Evolutionary conservation across 2,888 invertebrate genomes (phyloP).

Genomic region (Acanthosepion pharaonis): DNA sequence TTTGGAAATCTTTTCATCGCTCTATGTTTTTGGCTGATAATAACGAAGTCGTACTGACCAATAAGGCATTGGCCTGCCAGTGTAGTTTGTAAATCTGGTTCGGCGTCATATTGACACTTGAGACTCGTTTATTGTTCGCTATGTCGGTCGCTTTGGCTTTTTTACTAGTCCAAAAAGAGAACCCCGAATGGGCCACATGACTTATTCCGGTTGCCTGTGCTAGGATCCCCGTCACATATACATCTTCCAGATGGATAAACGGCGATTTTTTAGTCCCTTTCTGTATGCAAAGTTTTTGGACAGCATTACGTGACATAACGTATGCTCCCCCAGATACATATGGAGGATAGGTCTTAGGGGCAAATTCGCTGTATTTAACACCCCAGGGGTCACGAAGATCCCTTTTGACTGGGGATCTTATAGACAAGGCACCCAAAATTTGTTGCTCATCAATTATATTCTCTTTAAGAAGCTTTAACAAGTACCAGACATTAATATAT

Average conservation of each 20-base stretch:
- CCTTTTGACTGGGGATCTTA: slow-evolving; percentile 54
- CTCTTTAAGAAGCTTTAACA: slow-evolving; percentile 51
- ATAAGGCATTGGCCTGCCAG: slow-evolving; percentile 48
- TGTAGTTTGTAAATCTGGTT: slow-evolving; percentile 52
- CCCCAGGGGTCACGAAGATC: slow-evolving; percentile 56
- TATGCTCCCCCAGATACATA: slow-evolving; percentile 58
- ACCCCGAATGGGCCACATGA: slow-evolving; percentile 53
- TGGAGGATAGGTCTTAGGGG: slow-evolving; percentile 52
- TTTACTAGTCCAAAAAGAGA: slow-evolving; percentile 55
- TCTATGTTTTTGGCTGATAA: neutral
- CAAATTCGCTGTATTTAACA: slow-evolving; percentile 53
- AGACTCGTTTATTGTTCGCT: slow-evolving; percentile 50
- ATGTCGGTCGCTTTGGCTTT: slow-evolving; percentile 55
- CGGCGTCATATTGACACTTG: slow-evolving; percentile 54
- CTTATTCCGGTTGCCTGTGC: slow-evolving; percentile 52
- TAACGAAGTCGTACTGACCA: slow-evolving; percentile 46
- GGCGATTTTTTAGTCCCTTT: slow-evolving; percentile 45
- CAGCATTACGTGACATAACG: slow-evolving; percentile 53
- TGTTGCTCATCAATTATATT: slow-evolving; percentile 46
- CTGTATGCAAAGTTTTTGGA: slow-evolving; percentile 48
- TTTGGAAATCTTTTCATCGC: neutral
- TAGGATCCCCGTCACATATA: slow-evolving; percentile 57
- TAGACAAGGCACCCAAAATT: slow-evolving; percentile 56
- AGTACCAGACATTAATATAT: slow-evolving; percentile 54
- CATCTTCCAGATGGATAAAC: slow-evolving; percentile 57